These are phyloP conservation scores for Gonioctena quinquepunctata DNA, from an alignment of 1,140 invertebrate genomes.

Conservation along the genomic window DNA sequence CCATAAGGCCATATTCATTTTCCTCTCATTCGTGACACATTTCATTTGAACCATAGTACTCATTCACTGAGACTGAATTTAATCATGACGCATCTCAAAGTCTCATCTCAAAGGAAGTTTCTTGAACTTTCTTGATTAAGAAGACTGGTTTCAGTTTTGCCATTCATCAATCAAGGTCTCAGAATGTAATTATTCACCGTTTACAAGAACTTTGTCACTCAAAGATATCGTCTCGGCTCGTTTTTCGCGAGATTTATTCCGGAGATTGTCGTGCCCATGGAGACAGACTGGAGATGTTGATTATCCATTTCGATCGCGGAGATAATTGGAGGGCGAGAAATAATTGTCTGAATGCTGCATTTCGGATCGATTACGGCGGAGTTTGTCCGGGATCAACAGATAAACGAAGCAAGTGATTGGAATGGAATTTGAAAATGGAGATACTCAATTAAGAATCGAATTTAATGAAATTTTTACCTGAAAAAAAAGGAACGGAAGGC, in stretches of 20 bases:
- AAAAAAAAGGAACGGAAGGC: too few species aligned
- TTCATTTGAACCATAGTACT: neutral
- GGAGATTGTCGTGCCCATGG: neutral
- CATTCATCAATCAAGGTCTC: neutral
- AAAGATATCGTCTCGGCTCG: neutral
- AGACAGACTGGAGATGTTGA: neutral
- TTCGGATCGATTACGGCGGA: too few species aligned
- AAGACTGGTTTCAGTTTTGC: neutral
- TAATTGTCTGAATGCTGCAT: too few species aligned
- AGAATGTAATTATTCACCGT: neutral
- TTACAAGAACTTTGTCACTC: neutral
- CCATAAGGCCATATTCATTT: neutral
- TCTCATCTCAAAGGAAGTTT: neutral
- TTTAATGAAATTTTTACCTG: too few species aligned
- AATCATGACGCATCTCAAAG: neutral
- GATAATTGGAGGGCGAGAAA: neutral
- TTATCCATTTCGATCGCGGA: neutral
- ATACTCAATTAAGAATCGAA: too few species aligned
- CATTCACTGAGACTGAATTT: neutral
- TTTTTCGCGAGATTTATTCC: neutral
- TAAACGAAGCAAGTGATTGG: too few species aligned
- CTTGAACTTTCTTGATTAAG: neutral
- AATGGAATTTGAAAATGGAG: too few species aligned
- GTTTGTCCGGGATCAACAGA: too few species aligned
- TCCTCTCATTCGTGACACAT: neutral